Percentiles rank a stretch among this genome's conserved stretches.
Conservation (phyloP, 2,888 invertebrate genomes). For the Psylliodes chrysocephalus region DNA sequence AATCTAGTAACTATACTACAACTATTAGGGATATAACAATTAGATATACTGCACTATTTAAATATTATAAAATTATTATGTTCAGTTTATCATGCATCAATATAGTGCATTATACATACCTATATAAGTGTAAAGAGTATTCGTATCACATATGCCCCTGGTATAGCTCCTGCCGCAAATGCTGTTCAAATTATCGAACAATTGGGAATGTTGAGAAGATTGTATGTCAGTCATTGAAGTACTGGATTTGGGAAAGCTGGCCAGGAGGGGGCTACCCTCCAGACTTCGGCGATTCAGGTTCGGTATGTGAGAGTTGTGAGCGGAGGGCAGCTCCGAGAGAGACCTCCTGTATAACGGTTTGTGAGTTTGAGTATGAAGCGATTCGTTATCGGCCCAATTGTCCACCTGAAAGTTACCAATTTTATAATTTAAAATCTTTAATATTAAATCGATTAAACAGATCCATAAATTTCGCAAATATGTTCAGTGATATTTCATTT, state of each 20-base stretch:
- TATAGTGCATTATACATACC: too few relatives aligned
- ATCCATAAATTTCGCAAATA: too few relatives aligned
- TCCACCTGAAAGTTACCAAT: slow-evolving; percentile 59
- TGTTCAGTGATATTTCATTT: too few relatives aligned
- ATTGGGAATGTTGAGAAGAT: slow-evolving; percentile 53
- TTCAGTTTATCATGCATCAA: too few relatives aligned
- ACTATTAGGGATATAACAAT: too few relatives aligned
- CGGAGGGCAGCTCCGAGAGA: slow-evolving; percentile 63
- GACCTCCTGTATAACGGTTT: slow-evolving; percentile 66
- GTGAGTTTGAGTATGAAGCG: slow-evolving; percentile 56
- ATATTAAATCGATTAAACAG: too few relatives aligned
- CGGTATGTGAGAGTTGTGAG: slow-evolving; percentile 55
- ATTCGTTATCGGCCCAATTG: slow-evolving; percentile 64
- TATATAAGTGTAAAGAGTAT: slow-evolving; percentile 62
- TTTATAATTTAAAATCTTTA: too few relatives aligned
- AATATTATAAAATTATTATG: too few relatives aligned
- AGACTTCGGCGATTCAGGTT: slow-evolving; percentile 62
- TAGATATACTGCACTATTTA: too few relatives aligned
- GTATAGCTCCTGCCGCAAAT: slow-evolving; percentile 54
- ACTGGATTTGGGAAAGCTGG: slow-evolving; percentile 60
- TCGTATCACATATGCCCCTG: slow-evolving; percentile 53
- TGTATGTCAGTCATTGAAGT: slow-evolving; percentile 63
- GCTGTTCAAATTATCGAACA: slow-evolving; percentile 40
- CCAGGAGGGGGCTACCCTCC: slow-evolving; percentile 56
- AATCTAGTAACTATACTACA: too few relatives aligned